phyloP scores from a whole-genome alignment of 2,113 vertebrate species.

The Tragelaphus imberbis region DNA sequence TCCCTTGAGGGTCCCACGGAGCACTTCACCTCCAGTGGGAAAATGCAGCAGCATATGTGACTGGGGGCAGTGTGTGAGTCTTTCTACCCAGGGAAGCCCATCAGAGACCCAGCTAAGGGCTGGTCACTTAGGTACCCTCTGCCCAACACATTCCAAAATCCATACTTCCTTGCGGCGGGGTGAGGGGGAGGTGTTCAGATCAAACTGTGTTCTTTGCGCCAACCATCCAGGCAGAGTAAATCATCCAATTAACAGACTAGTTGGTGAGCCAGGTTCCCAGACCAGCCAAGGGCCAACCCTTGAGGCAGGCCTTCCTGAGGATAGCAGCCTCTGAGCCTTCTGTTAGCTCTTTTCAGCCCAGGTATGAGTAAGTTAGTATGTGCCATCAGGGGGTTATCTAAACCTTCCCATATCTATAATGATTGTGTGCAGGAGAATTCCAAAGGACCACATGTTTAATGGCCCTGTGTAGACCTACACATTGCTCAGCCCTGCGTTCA shows the following conservation, averaged over 20 bases:
- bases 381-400: neutral
- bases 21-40: neutral
- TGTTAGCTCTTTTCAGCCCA: neutral
- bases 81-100: neutral
- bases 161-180: neutral
- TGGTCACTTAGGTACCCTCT: neutral
- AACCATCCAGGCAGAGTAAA: neutral
- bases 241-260: neutral
- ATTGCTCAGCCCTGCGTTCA: neutral
- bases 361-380: neutral
- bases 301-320: neutral
- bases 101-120: neutral
- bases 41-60: neutral
- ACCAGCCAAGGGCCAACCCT: neutral
- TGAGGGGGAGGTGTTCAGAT: neutral
- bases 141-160: neutral
- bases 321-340: neutral
- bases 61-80: neutral
- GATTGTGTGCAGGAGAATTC: neutral
- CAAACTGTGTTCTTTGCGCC: neutral
- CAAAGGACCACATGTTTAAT: neutral
- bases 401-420: neutral
- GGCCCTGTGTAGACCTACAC: accelerated
- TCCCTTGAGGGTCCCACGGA: neutral
- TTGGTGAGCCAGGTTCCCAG: neutral